Conservation (phyloP, 2,888 invertebrate species). For the Clunio marinus region DNA sequence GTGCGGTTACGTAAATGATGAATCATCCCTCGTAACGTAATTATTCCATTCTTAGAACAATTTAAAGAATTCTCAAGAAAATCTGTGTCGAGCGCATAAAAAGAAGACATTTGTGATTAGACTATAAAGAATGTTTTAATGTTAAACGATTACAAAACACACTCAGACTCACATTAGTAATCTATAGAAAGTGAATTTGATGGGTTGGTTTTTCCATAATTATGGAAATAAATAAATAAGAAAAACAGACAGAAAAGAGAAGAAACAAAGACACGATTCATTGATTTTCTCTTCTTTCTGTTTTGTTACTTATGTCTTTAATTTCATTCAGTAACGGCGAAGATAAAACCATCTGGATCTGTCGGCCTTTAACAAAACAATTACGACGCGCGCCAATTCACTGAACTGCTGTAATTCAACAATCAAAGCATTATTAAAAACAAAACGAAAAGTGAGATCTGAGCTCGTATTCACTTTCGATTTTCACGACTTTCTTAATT, state of each 20-base stretch:
- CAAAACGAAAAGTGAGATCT: too few relatives aligned
- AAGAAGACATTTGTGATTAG: background rate
- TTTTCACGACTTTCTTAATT: background rate
- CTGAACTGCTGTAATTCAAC: too few relatives aligned
- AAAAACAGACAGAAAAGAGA: background rate
- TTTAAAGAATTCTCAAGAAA: background rate
- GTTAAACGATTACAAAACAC: background rate
- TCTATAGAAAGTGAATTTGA: slow-evolving; percentile 26
- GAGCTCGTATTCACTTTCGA: background rate
- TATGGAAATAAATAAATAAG: background rate
- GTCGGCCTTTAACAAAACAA: too few relatives aligned
- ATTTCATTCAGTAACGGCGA: too few relatives aligned
- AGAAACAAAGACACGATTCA: background rate
- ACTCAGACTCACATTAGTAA: background rate
- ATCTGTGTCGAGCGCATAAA: background rate
- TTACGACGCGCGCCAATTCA: too few relatives aligned
- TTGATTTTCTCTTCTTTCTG: background rate
- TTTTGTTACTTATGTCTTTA: background rate
- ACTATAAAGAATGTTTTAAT: background rate
- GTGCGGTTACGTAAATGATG: too few relatives aligned
- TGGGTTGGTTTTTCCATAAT: too few relatives aligned
- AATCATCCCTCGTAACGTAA: too few relatives aligned
- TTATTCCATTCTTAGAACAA: too few relatives aligned
- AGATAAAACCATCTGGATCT: too few relatives aligned
- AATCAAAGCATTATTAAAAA: too few relatives aligned